Evolutionary conservation across 2,797 vertebrate species (phyloP).

Genomic region (Pangasius mekongensis): DNA sequence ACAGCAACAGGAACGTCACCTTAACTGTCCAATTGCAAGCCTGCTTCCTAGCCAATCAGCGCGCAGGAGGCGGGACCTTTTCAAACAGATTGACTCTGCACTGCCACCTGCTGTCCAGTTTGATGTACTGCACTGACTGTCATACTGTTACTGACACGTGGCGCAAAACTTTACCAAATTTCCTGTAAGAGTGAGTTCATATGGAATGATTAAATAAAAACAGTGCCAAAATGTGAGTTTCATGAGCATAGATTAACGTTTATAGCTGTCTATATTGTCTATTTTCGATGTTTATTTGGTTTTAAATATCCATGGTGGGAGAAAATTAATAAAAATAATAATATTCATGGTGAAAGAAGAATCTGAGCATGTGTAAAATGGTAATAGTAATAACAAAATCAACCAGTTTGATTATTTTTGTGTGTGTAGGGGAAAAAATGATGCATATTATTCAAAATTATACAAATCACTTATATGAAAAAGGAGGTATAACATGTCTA

Average conservation of each 20-base stretch:
- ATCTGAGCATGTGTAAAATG: neutral
- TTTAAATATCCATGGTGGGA: neutral
- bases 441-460: neutral
- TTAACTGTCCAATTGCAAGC: neutral
- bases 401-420: neutral
- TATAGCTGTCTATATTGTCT: neutral
- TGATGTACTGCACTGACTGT: neutral
- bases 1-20: neutral
- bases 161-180: neutral
- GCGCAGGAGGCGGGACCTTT: neutral
- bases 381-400: neutral
- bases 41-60: neutral
- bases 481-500: neutral
- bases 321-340: neutral
- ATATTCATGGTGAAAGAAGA: neutral
- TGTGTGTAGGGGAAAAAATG: neutral
- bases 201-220: neutral
- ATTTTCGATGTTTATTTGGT: neutral
- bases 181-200: too few relatives aligned
- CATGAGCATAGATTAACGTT: too few relatives aligned
- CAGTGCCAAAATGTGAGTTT: neutral
- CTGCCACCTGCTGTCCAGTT: conserved; percentile 17
- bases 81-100: neutral
- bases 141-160: neutral
- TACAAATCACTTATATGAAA: neutral